Conservation (phyloP, 2,113 vertebrate species). For the Thunnus thynnus region DNA sequence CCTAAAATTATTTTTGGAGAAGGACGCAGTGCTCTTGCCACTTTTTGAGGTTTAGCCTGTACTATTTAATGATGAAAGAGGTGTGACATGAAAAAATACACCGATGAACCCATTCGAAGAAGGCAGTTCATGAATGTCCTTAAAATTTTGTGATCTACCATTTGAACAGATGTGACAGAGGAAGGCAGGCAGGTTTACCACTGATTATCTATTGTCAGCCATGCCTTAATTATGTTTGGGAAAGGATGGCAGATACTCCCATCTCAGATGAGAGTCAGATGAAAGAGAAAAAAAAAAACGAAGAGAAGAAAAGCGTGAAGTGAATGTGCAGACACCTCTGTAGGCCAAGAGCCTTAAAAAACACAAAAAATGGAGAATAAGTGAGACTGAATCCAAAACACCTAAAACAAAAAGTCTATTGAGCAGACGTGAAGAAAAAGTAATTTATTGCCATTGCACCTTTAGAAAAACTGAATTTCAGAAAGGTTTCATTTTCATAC, state of each 20-base stretch:
- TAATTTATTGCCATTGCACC: neutral
- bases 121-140: neutral
- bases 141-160: neutral
- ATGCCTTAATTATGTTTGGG: constrained; percentile 4
- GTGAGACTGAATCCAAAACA: constrained; percentile 4
- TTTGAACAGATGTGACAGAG: neutral
- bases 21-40: constrained; percentile 27
- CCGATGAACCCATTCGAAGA: neutral
- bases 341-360: constrained; percentile 35
- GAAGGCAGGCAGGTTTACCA: neutral
- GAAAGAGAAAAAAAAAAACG: neutral
- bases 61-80: constrained; percentile 5
- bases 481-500: neutral
- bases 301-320: neutral
- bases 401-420: constrained; percentile 19
- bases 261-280: neutral
- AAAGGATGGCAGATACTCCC: neutral
- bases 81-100: neutral
- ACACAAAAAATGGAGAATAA: neutral
- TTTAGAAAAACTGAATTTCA: constrained; percentile 23
- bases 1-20: constrained; percentile 23
- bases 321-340: neutral
- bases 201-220: constrained; percentile 17
- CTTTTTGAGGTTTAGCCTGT: constrained; percentile 15
- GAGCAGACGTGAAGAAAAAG: neutral